These are phyloP conservation scores for Melangyna quadrimaculata DNA, from an alignment of 2,888 invertebrate species.

Conservation along the genomic window DNA sequence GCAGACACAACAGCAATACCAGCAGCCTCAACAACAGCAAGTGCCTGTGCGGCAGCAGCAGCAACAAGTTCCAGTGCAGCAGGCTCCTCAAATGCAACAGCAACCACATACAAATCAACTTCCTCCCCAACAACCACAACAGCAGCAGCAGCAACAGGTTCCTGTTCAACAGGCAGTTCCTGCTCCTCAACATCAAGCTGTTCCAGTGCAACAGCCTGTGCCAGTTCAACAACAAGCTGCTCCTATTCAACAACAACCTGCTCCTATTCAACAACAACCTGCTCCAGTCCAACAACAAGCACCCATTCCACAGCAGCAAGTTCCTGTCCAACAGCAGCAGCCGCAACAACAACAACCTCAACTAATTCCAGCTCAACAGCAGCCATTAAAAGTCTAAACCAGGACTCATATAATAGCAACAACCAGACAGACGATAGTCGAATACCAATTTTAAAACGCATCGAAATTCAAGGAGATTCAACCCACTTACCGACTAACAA, in stretches of 20 bases:
- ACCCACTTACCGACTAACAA: slow-evolving; percentile 23
- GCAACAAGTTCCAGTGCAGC: slow-evolving; percentile 73
- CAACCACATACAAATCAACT: slow-evolving; percentile 72
- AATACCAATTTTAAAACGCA: slow-evolving; percentile 20
- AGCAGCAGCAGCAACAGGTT: slow-evolving; percentile 62
- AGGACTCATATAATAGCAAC: slow-evolving; percentile 28
- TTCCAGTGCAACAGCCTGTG: slow-evolving; percentile 34
- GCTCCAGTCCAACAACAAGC: neutral
- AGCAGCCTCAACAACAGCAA: slow-evolving; percentile 73
- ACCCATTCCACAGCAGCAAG: slow-evolving; percentile 46
- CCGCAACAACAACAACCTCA: slow-evolving; percentile 51
- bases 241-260: slow-evolving; percentile 2
- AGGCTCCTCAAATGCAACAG: slow-evolving; percentile 73
- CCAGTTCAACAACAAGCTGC: slow-evolving; percentile 53
- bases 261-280: slow-evolving; percentile 22
- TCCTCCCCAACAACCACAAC: slow-evolving; percentile 56
- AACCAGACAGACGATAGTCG: slow-evolving; percentile 22
- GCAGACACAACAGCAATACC: slow-evolving; percentile 74
- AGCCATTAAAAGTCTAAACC: slow-evolving; percentile 30
- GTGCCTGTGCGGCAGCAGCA: slow-evolving; percentile 73
- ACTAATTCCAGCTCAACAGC: slow-evolving; percentile 61
- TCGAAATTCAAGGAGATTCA: slow-evolving; percentile 38
- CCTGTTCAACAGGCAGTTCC: slow-evolving; percentile 49
- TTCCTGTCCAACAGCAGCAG: slow-evolving; percentile 52
- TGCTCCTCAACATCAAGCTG: slow-evolving; percentile 31